Base-by-base conservation (phyloP, 2,113 vertebrate species). In the Bos indicus region DNA sequence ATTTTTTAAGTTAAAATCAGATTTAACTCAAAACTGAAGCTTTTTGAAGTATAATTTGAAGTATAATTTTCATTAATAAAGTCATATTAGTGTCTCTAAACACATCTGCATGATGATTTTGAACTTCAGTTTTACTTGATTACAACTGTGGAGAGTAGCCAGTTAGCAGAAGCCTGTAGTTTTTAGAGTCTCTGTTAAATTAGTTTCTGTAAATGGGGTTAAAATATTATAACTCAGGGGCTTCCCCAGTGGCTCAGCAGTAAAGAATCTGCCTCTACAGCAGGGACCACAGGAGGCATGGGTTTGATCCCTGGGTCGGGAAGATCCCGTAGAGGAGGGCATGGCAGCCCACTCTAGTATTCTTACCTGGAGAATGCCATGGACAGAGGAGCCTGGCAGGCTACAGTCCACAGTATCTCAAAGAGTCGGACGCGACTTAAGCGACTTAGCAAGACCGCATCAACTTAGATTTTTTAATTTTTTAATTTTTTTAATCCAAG, bases 41-140 rank as follows among this genome's bases (percentile, higher is more conserved):
- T 67, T 78, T 43, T 40, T 28, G 25, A 56, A 93, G 33, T 12
- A 60, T 21, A 40, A 40, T 40, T 40, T 40, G 40, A 40, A 25
- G 28, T 83, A 36, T 86, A 83, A 80, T 80, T 85, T 95, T 84
- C 82, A 59, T 36, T 87, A 71, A 77, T 54, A 43, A 64, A 90
- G n/a, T 13, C 25, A 19, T 23, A 46, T 77, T 3, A 1, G 2
- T 80, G 60, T 94, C 84, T 86, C 59, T 54, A 56, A 93, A 56
- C 46, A 62, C 17, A 77, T 87, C 71, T 87, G 54, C 33, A 33
- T 3, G 2, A 74, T 46, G 43, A 67, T 26, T 93, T 90, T 80
- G 19, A 97, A 64, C 17, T 10, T 57, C 40, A 57, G 36, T 92
- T 97, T 94, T 30, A 91, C 87, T 93, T 91, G 12, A 46, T 82